phyloP scores from a whole-genome alignment of 2,797 vertebrate genomes.

The Clarias fuscus region DNA sequence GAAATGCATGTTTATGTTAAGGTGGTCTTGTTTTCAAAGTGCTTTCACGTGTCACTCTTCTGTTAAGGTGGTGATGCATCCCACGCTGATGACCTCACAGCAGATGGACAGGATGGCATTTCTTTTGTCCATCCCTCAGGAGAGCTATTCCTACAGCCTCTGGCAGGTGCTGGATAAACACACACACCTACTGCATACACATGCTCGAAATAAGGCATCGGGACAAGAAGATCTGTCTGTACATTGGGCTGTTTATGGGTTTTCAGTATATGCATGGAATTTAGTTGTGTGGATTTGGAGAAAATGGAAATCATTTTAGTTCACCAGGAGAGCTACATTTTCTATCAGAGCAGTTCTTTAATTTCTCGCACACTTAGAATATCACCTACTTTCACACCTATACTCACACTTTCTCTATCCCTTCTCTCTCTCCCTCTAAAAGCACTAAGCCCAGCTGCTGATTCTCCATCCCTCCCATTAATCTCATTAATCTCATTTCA shows the following conservation, averaged over 20 bases:
- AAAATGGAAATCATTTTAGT: not conserved
- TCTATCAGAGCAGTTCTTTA: constrained; percentile 4
- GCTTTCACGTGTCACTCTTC: constrained; percentile 21
- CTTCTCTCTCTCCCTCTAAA: not conserved
- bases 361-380: not conserved
- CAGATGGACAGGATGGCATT: constrained; percentile 83
- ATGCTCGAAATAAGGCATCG: not conserved
- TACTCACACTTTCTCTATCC: not conserved
- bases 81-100: constrained; percentile 78
- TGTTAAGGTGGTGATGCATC: constrained; percentile 79
- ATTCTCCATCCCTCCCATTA: not conserved
- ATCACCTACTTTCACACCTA: not conserved
- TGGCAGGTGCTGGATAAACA: constrained; percentile 78
- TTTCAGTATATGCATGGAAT: not conserved
- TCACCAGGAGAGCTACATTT: not conserved
- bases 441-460: not conserved
- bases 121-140: constrained; percentile 87
- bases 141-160: constrained; percentile 86
- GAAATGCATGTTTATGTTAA: constrained; percentile 10
- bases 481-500: constrained; percentile 12
- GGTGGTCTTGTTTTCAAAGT: not conserved
- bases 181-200: not conserved
- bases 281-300: not conserved
- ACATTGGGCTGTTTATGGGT: no score
- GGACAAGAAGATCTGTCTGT: not conserved